These are phyloP conservation scores for Tachina lurida DNA, from an alignment of 2,888 invertebrate genomes.

Conservation along the genomic window DNA sequence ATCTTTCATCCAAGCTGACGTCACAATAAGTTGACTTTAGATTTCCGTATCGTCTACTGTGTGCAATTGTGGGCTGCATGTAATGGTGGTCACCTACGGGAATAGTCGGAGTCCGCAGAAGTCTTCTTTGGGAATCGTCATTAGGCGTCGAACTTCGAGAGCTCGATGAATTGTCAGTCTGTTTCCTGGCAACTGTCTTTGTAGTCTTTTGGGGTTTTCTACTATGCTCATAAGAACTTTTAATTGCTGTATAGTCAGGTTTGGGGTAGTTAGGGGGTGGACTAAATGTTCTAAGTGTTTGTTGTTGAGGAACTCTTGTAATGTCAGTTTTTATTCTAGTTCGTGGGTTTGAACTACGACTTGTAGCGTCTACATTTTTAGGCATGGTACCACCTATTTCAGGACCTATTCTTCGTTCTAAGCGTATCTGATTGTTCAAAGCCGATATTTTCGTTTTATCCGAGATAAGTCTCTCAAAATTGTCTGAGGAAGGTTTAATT, in stretches of 20 bases:
- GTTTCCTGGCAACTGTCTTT: constrained; percentile 55
- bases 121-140: constrained; percentile 71
- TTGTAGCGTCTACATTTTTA: constrained; percentile 67
- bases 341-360: constrained; percentile 76
- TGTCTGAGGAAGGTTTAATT: background rate
- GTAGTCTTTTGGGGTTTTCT: constrained; percentile 68
- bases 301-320: constrained; percentile 76
- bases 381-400: constrained; percentile 72
- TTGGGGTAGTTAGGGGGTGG: constrained; percentile 73
- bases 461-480: constrained; percentile 51
- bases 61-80: constrained; percentile 86
- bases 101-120: constrained; percentile 75
- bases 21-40: constrained; percentile 55
- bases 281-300: constrained; percentile 75
- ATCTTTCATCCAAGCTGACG: constrained; percentile 72
- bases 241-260: constrained; percentile 66
- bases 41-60: constrained; percentile 84
- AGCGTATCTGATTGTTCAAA: constrained; percentile 73
- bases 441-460: constrained; percentile 73
- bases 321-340: constrained; percentile 78
- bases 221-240: constrained; percentile 68
- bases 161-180: constrained; percentile 37
- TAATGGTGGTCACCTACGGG: constrained; percentile 83
- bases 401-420: constrained; percentile 76
- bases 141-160: constrained; percentile 59